phyloP scores from a whole-genome alignment of 1,140 invertebrate genomes.

The Trichonephila clavata region DNA sequence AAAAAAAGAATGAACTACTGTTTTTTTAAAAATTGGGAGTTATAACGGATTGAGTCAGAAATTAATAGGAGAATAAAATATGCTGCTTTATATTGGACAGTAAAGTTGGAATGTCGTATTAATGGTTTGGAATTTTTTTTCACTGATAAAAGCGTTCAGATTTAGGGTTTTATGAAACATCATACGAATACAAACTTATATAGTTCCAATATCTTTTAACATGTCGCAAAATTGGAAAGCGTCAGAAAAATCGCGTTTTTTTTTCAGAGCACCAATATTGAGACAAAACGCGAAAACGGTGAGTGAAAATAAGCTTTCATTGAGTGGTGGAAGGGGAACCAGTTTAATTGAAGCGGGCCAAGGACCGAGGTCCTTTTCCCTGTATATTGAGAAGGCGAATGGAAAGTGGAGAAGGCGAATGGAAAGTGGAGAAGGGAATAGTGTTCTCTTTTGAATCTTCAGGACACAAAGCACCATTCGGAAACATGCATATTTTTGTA shows the following conservation, averaged over 20 bases:
- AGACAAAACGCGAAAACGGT: background rate
- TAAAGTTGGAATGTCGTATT: too few relatives aligned
- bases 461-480: background rate
- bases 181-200: too few relatives aligned
- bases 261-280: background rate
- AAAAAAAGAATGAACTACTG: too few relatives aligned
- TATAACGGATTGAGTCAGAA: too few relatives aligned
- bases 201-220: background rate
- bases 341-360: constrained; percentile 51
- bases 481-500: background rate
- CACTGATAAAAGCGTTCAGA: too few relatives aligned
- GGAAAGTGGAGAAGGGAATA: background rate
- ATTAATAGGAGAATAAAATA: too few relatives aligned
- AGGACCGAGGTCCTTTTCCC: background rate
- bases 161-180: too few relatives aligned
- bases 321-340: background rate
- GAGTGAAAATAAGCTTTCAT: constrained; percentile 39
- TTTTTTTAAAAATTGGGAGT: too few relatives aligned
- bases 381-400: background rate
- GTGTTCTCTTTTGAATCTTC: background rate
- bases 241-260: background rate
- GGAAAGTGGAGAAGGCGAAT: background rate
- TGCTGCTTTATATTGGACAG: too few relatives aligned
- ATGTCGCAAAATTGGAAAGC: background rate
- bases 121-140: too few relatives aligned